Base-by-base conservation (phyloP, 2,113 vertebrate genomes). In the Stigmatopora nigra region DNA sequence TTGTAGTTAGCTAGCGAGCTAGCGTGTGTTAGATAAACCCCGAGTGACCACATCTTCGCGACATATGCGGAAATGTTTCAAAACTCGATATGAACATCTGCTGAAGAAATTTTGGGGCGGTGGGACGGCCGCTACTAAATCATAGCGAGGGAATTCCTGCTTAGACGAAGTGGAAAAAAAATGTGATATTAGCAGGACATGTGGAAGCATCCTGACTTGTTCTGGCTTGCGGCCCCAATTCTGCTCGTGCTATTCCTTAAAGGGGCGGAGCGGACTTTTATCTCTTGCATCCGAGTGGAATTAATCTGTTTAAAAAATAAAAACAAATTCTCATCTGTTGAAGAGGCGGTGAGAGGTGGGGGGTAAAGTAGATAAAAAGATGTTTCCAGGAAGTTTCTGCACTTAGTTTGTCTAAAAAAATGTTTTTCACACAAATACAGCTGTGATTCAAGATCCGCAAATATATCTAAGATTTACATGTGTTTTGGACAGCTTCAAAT, bases 101-200 rank as follows among this genome's bases (percentile, higher is more conserved):
- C 63, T 45, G 56, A 51, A 68, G 14, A 71, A 75, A 78, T 80
- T 71, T 73, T 79, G 79, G 82, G 80, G 77, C 58, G 1, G 76
- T 66, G 22, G 61, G 64, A 59, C 44, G 64, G 66, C 10, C 46
- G 75, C 62, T 75, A 81, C 73, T 69, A 72, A 72, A 79, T 77
- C 61, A 46, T 57, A 73, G 70, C 56, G 60, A 69, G 78, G 71
- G 82, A 81, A 83, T 82, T 73, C 70, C 75, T 74, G 77, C 68
- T 22, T 65, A 60, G 19, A 55, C 41, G 36, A 64, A 65, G 45
- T 69, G 74, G 78, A 80, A 81, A 82, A 75, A 68, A 82, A 75
- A 68, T 66, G 61, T 38, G 41, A 70, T 65, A 58, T 73, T 71
- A 79, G 63, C 63, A 22, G 63, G 44, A 0, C 67, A 55, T 38